Evolutionary conservation across 1,140 invertebrate genomes (phyloP), one percentile per base, ranked within the genome.

Genomic region (Drosophila paulistorum): DNA sequence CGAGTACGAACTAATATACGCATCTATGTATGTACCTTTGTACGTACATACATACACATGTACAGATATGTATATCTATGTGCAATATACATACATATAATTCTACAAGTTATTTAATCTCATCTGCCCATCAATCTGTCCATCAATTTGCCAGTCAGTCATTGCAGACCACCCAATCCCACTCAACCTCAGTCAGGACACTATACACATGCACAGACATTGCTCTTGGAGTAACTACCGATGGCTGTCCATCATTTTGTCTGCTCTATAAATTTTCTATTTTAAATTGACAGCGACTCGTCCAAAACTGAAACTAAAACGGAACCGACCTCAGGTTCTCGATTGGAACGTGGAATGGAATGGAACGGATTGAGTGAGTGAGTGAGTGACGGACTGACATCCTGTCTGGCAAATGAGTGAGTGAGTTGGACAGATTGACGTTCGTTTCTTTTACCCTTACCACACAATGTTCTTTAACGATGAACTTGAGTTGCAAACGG

Each of bases 201-300:
- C 48, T 66, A 23, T 61, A 66, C 61, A 74, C 67, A 76, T 74
- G 54, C 67, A 75, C 58, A 70, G 65, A 77, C 65, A 74, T 66
- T 73, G 55, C 68, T 61, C 65, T 65, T 66, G 63, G 63, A 72
- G 74, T 75, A 85, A 78, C 78, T 79, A 81, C 81, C 81, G 85
- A 89, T 73, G 77, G 84, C 85, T 89, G 84, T 89, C 84, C 85
- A 89, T 89, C 84, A 89, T 89, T 90, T 89, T 89, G 84, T 89
- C 84, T 89, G 80, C 84, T 89, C 84, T 89, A 89, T 90, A 89
- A 89, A 89, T 89, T 90, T 90, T 90, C 85, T 90, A 90, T 90
- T 90, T 90, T 90, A 90, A 90, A 90, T 90, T 90, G 86, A 90
- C 85, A 90, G 85, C 81, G 81, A 75, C 86, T 90, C 86, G 79